These are phyloP conservation scores for Leptinotarsa peninsularis DNA, from an alignment of 2,888 invertebrate species.

Conservation along the genomic window DNA sequence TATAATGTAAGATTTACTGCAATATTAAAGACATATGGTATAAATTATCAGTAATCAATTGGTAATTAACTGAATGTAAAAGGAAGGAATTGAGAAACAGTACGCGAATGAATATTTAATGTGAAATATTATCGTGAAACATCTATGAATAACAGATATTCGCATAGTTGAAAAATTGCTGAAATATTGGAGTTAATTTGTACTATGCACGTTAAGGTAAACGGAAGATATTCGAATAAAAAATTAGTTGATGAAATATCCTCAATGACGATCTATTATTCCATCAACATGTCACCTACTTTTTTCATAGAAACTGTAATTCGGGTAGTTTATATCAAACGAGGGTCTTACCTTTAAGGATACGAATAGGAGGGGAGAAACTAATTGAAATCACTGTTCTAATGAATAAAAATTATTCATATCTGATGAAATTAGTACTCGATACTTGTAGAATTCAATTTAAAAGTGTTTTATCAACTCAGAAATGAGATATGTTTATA, in stretches of 20 bases:
- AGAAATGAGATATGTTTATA: too few relatives aligned
- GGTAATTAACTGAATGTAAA: neutral
- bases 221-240: neutral
- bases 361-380: too few relatives aligned
- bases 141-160: neutral
- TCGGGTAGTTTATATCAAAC: too few relatives aligned
- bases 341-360: too few relatives aligned
- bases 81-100: neutral
- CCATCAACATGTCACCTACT: too few relatives aligned
- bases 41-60: slow-evolving; percentile 11
- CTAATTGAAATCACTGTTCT: too few relatives aligned
- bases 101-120: neutral
- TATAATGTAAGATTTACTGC: slow-evolving; percentile 1
- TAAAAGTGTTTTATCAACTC: too few relatives aligned
- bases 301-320: too few relatives aligned
- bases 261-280: neutral
- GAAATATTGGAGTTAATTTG: neutral
- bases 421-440: too few relatives aligned
- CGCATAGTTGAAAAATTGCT: neutral
- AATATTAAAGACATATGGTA: slow-evolving; percentile 3
- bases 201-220: neutral
- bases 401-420: too few relatives aligned
- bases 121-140: neutral
- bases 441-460: too few relatives aligned
- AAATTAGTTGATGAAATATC: neutral